Evolutionary conservation across 2,113 vertebrate species (phyloP), one percentile per base, ranked within the genome.

Genomic region (Nannospalax galili): DNA sequence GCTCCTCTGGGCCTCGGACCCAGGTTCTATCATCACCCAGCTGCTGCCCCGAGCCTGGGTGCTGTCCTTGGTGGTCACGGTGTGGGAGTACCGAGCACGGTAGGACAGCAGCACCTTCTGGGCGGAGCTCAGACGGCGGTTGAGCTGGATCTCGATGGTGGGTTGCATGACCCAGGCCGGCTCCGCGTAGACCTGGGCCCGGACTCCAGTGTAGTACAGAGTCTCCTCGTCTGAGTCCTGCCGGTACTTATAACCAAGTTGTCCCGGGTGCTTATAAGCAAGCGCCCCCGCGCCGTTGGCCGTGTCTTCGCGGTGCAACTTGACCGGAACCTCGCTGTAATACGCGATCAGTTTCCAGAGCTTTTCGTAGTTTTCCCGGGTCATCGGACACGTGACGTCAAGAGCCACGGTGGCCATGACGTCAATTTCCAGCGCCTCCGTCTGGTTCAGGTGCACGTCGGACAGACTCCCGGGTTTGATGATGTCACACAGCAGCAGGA

Each of bases 341-440:
- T 99, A 99, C 0, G 99, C 99, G 22, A 99, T 98, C 7, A 99
- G 98, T 42, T 99, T 98, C 99, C 99, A 99, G 0, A 99, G 90
- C 7, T 98, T 98, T 94, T 99, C 99, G 17, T 99, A 99, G 67
- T 97, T 98, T 7, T 98, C 98, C 84, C 99, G 97, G 9, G 98
- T 99, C 92, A 99, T 98, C 0, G 98, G 98, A 40, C 99, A 99
- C 35, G 98, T 98, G 0, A 99, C 95, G 95, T 99, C 98, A 87
- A 99, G 91, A 0, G 95, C 97, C 35, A 99, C 62, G 0, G 98
- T 99, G 20, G 99, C 97, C 40, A 99, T 99, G 84, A 98, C 56
- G 3, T 97, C 95, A 14, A 99, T 97, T 67, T 98, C 98, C 8
- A 96, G 96, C 4, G 96, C 79, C 24, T 97, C 97, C 0, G 98